phyloP scores from a whole-genome alignment of 2,797 vertebrate genomes.

The Argyrosomus regius region DNA sequence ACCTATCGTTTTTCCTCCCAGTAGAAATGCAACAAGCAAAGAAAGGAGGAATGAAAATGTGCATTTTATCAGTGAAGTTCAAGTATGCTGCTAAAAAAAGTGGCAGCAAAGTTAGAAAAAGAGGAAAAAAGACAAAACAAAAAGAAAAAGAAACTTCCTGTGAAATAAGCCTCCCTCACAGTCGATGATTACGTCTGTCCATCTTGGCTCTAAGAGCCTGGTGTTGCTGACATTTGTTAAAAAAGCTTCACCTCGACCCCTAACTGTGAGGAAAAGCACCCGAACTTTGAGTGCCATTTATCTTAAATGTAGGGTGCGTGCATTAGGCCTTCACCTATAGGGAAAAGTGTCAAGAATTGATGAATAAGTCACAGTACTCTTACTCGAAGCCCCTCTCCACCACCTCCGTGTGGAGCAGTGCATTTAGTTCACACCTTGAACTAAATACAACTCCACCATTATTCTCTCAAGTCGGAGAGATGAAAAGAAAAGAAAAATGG shows the following conservation, averaged over 20 bases:
- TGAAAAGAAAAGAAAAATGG: slow-evolving; percentile 44
- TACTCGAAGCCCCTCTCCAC: slow-evolving; percentile 25
- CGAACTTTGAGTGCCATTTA: slow-evolving; percentile 38
- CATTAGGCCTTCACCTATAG: slow-evolving; percentile 54
- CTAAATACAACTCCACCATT: slow-evolving; percentile 60
- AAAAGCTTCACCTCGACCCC: slow-evolving; percentile 45
- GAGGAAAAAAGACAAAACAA: slow-evolving; percentile 3
- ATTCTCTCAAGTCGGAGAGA: slow-evolving; percentile 43
- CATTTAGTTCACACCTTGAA: slow-evolving; percentile 75
- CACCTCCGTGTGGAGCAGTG: slow-evolving; percentile 48
- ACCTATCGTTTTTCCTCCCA: slow-evolving; percentile 49
- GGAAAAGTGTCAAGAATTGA: slow-evolving; percentile 66
- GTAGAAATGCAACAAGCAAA: slow-evolving; percentile 8
- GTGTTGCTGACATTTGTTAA: slow-evolving; percentile 34
- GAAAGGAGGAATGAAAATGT: too few relatives aligned
- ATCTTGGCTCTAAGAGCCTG: slow-evolving; percentile 36
- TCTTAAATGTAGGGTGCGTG: slow-evolving; percentile 48
- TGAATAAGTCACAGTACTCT: slow-evolving; percentile 73
- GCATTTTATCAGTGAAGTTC: neutral
- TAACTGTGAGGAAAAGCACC: slow-evolving; percentile 41
- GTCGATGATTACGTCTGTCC: slow-evolving; percentile 17
- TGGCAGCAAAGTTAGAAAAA: neutral
- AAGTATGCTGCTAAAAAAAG: neutral
- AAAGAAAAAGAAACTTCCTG: neutral
- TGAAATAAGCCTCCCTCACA: slow-evolving; percentile 3